Conservation (phyloP, 2,888 invertebrate genomes). For the Nowickia ferox region DNA sequence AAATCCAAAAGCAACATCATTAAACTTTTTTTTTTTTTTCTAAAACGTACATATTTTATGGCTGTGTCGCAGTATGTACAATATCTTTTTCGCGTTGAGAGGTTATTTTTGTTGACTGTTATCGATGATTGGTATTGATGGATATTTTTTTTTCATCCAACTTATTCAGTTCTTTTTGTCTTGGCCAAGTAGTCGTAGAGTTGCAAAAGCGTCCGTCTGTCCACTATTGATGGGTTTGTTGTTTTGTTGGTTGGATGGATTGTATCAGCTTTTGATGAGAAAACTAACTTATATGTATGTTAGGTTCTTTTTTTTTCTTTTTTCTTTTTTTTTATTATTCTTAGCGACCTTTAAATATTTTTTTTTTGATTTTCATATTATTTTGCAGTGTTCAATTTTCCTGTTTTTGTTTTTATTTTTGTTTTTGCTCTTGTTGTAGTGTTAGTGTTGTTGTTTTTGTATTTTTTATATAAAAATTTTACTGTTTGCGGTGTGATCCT, state of each 20-base stretch:
- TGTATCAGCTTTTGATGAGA: slow-evolving; percentile 66
- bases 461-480: slow-evolving; percentile 32
- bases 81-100: slow-evolving; percentile 28
- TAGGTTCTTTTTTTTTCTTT: slow-evolving; percentile 1
- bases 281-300: slow-evolving; percentile 21
- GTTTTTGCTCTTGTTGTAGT: slow-evolving; percentile 8
- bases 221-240: slow-evolving; percentile 41
- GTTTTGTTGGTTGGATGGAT: slow-evolving; percentile 39
- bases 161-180: slow-evolving; percentile 24
- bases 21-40: slow-evolving; percentile 47
- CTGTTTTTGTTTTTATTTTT: slow-evolving; percentile 37
- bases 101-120: slow-evolving; percentile 65
- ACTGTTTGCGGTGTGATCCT: slow-evolving; percentile 69
- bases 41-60: slow-evolving; percentile 34
- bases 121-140: slow-evolving; percentile 65
- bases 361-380: slow-evolving; percentile 31
- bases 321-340: slow-evolving; percentile 26
- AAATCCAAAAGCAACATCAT: slow-evolving; percentile 52
- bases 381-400: slow-evolving; percentile 59
- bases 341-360: slow-evolving; percentile 67
- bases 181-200: slow-evolving; percentile 27
- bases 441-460: slow-evolving; percentile 18
- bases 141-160: slow-evolving; percentile 25
- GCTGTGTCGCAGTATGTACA: neutral
- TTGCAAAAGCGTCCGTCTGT: slow-evolving; percentile 6